phyloP scores from a whole-genome alignment of 2,888 invertebrate species.

The Eupeodes latifasciatus region DNA sequence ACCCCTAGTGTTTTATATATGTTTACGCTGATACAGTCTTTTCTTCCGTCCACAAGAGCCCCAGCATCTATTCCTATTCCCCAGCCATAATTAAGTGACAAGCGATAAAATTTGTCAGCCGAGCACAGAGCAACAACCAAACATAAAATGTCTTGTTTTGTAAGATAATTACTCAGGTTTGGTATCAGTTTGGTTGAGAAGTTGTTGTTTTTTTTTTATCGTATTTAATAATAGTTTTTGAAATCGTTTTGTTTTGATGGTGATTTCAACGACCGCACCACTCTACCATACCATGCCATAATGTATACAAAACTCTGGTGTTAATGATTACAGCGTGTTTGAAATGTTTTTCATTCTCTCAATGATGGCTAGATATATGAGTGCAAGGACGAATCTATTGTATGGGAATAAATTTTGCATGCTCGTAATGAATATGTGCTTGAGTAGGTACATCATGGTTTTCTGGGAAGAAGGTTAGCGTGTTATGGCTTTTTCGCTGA shows the following conservation, averaged over 20 bases:
- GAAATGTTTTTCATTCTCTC: not conserved
- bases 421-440: not conserved
- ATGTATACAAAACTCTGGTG: not conserved
- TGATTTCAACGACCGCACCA: not conserved
- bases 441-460: not conserved
- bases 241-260: conserved; percentile 50
- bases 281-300: not conserved
- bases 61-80: not conserved
- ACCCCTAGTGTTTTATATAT: conserved; percentile 7
- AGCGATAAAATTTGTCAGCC: conserved; percentile 69
- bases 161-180: conserved; percentile 53
- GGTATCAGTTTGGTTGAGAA: conserved; percentile 22
- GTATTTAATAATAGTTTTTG: conserved; percentile 47
- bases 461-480: conserved; percentile 12
- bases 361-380: not conserved
- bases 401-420: not conserved
- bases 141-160: conserved; percentile 36
- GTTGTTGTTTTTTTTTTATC: conserved; percentile 16
- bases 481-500: not conserved
- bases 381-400: conserved; percentile 30
- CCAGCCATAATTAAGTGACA: conserved; percentile 68
- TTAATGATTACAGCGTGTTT: conserved; percentile 25
- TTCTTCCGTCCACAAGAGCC: conserved; percentile 3
- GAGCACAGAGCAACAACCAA: conserved; percentile 2
- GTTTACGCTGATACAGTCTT: conserved; percentile 27